A percentile compares a stretch with the other conserved stretches of the same genome.
Conservation (phyloP, 2,113 vertebrate species). For the Paradoxurus hermaphroditus region DNA sequence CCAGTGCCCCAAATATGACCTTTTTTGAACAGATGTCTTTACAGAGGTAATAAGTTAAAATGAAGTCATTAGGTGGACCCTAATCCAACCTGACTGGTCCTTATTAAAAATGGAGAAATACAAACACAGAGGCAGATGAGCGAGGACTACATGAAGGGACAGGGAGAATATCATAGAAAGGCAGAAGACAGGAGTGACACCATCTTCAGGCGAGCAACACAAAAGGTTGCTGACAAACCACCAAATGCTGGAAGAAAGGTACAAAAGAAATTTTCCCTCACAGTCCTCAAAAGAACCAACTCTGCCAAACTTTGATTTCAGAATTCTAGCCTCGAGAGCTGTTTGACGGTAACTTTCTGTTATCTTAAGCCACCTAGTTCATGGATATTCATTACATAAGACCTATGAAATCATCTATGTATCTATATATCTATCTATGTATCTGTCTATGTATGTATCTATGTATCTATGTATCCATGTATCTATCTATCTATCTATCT, state of each 20-base stretch:
- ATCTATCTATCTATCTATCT: not conserved
- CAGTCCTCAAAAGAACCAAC: not conserved
- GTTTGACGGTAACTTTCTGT: not conserved
- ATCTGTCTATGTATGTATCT: not conserved
- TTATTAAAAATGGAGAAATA: not conserved
- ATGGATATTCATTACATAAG: not conserved
- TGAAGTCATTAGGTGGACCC: not conserved
- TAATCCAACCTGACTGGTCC: not conserved
- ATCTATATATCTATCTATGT: not conserved
- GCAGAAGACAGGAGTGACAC: not conserved
- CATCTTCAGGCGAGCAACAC: fast-evolving
- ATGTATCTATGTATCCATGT: not conserved
- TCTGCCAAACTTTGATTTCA: not conserved
- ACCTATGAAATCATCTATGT: not conserved
- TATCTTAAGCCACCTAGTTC: not conserved
- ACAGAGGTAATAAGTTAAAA: not conserved
- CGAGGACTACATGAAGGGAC: not conserved
- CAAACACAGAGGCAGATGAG: not conserved
- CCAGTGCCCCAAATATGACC: too few species aligned
- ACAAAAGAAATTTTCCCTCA: not conserved
- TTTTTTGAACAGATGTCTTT: not conserved
- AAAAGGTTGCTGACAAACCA: not conserved
- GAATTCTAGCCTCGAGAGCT: not conserved
- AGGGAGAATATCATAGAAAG: not conserved
- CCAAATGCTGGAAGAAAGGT: not conserved